These are phyloP conservation scores for Amphiduros pacificus DNA, from an alignment of 2,888 invertebrate species.

Conservation along the genomic window DNA sequence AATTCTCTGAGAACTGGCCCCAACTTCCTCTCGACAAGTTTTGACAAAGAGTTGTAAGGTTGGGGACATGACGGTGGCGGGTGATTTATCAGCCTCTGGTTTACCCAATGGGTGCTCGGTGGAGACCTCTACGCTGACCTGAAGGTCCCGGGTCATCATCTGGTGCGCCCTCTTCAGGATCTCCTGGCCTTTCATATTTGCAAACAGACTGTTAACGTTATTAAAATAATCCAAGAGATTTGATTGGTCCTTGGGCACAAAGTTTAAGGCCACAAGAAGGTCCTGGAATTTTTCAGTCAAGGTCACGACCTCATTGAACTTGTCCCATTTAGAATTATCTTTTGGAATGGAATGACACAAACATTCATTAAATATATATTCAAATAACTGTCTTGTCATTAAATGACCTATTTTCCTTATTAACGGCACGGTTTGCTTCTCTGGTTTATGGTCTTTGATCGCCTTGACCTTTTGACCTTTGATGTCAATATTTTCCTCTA, in stretches of 20 bases:
- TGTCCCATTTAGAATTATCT: conserved; percentile 22
- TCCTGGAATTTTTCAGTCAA: conserved; percentile 29
- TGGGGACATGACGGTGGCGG: neutral
- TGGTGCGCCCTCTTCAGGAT: conserved; percentile 25
- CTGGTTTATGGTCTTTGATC: no score
- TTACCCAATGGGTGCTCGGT: conserved; percentile 24
- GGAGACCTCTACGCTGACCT: conserved; percentile 15
- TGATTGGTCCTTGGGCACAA: conserved; percentile 16
- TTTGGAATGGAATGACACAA: conserved; percentile 24
- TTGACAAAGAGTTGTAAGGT: conserved; percentile 15
- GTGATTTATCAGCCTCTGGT: neutral
- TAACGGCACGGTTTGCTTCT: neutral
- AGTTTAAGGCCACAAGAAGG: conserved; percentile 16
- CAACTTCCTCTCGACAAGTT: conserved; percentile 19
- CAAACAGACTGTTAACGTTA: conserved; percentile 32
- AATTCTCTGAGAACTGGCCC: conserved; percentile 20
- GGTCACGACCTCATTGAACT: conserved; percentile 21
- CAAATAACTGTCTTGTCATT: conserved; percentile 24
- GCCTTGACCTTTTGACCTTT: neutral
- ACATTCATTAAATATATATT: conserved; percentile 29
- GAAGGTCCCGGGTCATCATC: conserved; percentile 27
- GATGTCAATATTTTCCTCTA: neutral
- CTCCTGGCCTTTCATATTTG: conserved; percentile 29
- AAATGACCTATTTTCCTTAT: conserved; percentile 20
- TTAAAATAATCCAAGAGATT: conserved; percentile 31